Percentiles rank a stretch among this genome's conserved stretches.
These are phyloP conservation scores for Peromyscus maniculatus DNA, from an alignment of 2,113 vertebrate species.

Conservation along the genomic window DNA sequence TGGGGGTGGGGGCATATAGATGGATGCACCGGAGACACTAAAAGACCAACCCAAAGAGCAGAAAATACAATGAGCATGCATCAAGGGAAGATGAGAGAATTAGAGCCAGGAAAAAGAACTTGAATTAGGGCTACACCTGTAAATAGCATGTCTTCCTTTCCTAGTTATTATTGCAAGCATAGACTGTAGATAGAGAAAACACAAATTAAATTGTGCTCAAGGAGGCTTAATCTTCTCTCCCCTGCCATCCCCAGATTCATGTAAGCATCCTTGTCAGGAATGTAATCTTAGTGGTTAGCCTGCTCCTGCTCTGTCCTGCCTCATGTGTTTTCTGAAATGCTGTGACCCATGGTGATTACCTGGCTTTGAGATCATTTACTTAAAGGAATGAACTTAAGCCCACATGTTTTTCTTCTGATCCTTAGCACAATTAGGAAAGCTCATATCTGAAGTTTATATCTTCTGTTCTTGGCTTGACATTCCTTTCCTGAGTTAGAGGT, in stretches of 20 bases:
- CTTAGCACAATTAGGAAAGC: not conserved
- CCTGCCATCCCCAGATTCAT: not conserved
- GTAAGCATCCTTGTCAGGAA: too few relatives aligned
- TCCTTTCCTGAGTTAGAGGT: not conserved
- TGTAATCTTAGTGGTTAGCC: not conserved
- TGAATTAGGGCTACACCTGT: not conserved
- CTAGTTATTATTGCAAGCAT: not conserved
- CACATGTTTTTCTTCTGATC: not conserved
- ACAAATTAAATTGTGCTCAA: not conserved
- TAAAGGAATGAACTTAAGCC: not conserved
- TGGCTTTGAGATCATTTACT: not conserved
- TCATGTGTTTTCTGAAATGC: not conserved
- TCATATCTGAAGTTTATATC: not conserved
- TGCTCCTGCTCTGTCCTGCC: not conserved
- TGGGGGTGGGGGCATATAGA: accelerated
- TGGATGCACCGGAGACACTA: not conserved
- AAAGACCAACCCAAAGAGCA: not conserved
- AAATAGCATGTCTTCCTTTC: not conserved
- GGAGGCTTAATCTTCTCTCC: accelerated
- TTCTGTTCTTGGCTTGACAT: not conserved
- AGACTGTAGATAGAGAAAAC: not conserved
- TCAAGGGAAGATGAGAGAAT: not conserved
- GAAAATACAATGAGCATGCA: accelerated
- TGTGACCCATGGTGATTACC: not conserved
- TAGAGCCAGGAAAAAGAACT: not conserved